Evolutionary conservation across 2,797 vertebrate species (phyloP), one percentile per base, ranked within the genome.

Genomic region (Macroramphosus scolopax): DNA sequence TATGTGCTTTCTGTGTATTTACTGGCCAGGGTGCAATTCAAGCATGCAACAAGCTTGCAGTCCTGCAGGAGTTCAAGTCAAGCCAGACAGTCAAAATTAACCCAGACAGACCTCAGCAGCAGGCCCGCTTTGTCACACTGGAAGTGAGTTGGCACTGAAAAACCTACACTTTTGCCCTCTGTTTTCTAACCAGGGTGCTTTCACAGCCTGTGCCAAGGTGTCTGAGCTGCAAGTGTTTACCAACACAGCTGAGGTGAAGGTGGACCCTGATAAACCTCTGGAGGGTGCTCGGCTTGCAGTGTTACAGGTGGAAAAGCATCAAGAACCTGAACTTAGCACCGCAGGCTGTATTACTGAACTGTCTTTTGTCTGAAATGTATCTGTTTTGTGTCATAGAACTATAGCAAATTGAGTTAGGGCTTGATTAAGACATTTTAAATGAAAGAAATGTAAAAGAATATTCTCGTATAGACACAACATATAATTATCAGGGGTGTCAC

Each of bases 241-340:
- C 50, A 81, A 84, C 69, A 74, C 90, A 0, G 45, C 28, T 28
- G 94, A 92, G 72, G 77, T 99, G 60, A 98, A 98, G 73, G 95
- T 96, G 91, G 97, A 95, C 80, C 96, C 97, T 0, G 96, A 99
- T 79, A 99, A 98, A 48, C 93, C 95, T 0, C 81, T 99, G 42
- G 94, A 99, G 75, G 94, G 93, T 0, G 89, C 86, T 28, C 91
- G 94, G 17, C 87, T 97, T 44, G 85, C 89, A 1, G 88, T 82
- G 0, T 82, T 99, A 37, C 92, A 98, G 96, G 96, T 24, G 43
- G 3, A 37, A 20, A 32, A 8, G 7, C 14, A 28, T 1, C 11
- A 30, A 31, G 16, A 61, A 24, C 0, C 20, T 17, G 22, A 33
- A 45, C 32, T 33, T 1, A 37, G 4, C 39, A 11, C 7, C 29